phyloP scores from a whole-genome alignment of 2,888 invertebrate species.

The Helleia helle region DNA sequence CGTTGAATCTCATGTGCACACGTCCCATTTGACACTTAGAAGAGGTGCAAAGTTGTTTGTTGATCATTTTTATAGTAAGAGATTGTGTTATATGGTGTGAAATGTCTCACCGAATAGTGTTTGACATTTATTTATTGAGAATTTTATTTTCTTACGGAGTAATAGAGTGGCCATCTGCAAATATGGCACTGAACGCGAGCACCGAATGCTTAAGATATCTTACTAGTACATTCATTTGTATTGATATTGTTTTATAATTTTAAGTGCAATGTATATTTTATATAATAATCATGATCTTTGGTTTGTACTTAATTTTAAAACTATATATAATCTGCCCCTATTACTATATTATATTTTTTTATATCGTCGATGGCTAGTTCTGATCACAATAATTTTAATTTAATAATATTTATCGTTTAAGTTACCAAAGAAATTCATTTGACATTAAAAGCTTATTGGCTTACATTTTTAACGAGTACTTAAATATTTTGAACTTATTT shows the following conservation, averaged over 20 bases:
- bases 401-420: constrained; percentile 1
- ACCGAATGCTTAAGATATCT: constrained; percentile 37
- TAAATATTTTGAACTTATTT: constrained; percentile 12
- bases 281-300: constrained; percentile 25
- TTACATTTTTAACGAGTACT: constrained; percentile 13
- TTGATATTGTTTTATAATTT: constrained; percentile 26
- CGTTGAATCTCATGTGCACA: constrained; percentile 70
- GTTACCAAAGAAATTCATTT: constrained; percentile 20
- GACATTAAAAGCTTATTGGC: constrained; percentile 14
- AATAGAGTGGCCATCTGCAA: constrained; percentile 69
- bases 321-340: constrained; percentile 26
- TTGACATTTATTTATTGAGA: constrained; percentile 73
- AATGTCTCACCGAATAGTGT: constrained; percentile 68
- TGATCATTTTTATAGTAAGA: constrained; percentile 71
- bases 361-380: neutral
- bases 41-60: constrained; percentile 70
- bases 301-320: constrained; percentile 42
- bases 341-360: constrained; percentile 3
- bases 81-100: constrained; percentile 70
- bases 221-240: constrained; percentile 18
- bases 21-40: constrained; percentile 48
- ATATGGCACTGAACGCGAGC: constrained; percentile 55
- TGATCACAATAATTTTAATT: constrained; percentile 1
- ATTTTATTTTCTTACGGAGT: constrained; percentile 71
- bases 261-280: constrained; percentile 20